A percentile compares a stretch with the other conserved stretches of the same genome.
phyloP scores from a whole-genome alignment of 1,140 invertebrate genomes.

The Drosophila busckii region DNA sequence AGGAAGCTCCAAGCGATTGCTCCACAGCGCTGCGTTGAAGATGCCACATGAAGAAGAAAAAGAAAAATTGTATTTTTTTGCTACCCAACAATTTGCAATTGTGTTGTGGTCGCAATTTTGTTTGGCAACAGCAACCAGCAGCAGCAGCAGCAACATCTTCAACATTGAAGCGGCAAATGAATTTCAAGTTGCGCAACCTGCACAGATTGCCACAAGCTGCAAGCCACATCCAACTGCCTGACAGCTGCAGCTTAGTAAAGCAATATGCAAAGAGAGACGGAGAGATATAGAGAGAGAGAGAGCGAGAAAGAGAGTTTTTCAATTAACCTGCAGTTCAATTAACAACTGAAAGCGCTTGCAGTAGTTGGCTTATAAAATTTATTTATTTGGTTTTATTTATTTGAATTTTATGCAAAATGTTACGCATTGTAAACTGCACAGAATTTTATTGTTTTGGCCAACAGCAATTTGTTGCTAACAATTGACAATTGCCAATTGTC shows the following conservation, averaged over 20 bases:
- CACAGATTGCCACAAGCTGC: constrained; percentile 19
- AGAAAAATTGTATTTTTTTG: constrained; percentile 45
- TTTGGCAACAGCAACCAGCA: constrained; percentile 56
- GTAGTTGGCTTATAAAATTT: no score
- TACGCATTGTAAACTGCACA: no score
- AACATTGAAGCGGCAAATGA: constrained; percentile 13
- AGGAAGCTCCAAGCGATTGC: constrained; percentile 23
- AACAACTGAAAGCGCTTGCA: no score
- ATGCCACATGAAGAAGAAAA: constrained; percentile 4
- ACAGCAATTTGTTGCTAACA: constrained; percentile 18
- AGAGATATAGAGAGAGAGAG: not conserved
- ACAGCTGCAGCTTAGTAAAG: not conserved
- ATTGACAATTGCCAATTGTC: constrained; percentile 25
- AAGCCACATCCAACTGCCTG: not conserved
- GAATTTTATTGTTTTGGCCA: no score
- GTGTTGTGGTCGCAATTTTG: constrained; percentile 59
- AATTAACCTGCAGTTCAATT: no score
- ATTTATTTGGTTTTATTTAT: no score
- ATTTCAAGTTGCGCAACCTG: constrained; percentile 46
- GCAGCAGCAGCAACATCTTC: constrained; percentile 30
- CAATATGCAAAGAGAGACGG: not conserved
- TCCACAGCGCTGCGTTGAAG: constrained; percentile 28
- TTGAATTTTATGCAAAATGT: no score
- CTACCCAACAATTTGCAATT: constrained; percentile 70
- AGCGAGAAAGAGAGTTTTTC: constrained; percentile 23